Conservation (phyloP, 2,888 invertebrate genomes). For the Lochmaea capreae region DNA sequence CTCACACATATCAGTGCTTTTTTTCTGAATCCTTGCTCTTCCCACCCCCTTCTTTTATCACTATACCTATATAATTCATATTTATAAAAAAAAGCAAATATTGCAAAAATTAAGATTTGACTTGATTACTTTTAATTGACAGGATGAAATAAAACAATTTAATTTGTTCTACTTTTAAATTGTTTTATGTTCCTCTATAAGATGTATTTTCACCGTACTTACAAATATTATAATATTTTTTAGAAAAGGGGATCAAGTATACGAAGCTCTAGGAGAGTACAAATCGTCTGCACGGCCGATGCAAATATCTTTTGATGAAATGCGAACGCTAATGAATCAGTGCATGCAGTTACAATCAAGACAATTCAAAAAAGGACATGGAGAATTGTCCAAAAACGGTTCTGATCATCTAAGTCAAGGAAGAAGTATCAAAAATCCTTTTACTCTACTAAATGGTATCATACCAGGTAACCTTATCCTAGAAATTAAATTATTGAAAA, state of each 20-base stretch:
- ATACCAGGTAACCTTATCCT: conserved; percentile 74
- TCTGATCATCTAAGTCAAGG: conserved; percentile 46
- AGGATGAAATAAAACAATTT: too few species aligned
- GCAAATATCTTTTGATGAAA: conserved; percentile 77
- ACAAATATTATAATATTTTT: conserved; percentile 47
- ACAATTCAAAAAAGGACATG: conserved; percentile 59
- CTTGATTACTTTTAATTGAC: too few species aligned
- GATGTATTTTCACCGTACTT: background rate
- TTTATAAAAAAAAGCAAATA: too few species aligned
- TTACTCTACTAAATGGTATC: conserved; percentile 81
- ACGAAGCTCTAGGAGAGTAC: conserved; percentile 73
- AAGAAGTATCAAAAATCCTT: conserved; percentile 72
- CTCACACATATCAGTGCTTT: too few species aligned
- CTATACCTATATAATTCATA: too few species aligned
- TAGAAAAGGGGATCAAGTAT: conserved; percentile 79
- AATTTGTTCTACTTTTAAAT: too few species aligned
- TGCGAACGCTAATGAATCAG: conserved; percentile 83
- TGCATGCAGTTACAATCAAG: conserved; percentile 75
- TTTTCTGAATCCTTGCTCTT: too few species aligned
- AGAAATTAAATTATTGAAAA: too few species aligned
- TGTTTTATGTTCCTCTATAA: too few species aligned
- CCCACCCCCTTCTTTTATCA: too few species aligned
- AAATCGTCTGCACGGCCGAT: conserved; percentile 73
- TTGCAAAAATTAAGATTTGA: too few species aligned
- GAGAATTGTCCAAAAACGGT: conserved; percentile 48